Conservation (phyloP, 2,113 vertebrate species). For the Tringa solitaria region DNA sequence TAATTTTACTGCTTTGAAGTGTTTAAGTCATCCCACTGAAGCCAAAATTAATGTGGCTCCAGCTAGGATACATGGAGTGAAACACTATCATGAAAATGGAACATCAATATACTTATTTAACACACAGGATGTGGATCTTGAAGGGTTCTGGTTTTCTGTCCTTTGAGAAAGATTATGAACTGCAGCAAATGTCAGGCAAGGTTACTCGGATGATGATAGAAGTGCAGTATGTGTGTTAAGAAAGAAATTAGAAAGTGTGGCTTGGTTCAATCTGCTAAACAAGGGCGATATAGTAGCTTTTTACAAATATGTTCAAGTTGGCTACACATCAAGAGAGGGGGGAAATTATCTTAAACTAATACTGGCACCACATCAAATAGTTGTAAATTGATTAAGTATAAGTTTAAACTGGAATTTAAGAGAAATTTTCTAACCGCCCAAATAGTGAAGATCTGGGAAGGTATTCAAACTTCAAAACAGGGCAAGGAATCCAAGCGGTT, state of each 20-base stretch:
- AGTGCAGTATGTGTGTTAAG: background rate
- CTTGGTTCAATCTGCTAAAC: background rate
- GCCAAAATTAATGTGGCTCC: background rate
- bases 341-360: background rate
- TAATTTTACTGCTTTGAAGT: background rate
- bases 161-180: background rate
- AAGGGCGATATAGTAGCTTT: background rate
- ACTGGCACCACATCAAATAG: constrained; percentile 19
- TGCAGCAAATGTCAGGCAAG: background rate
- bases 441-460: background rate
- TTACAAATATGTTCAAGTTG: background rate
- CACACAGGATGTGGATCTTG: background rate
- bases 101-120: background rate
- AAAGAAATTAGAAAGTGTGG: background rate
- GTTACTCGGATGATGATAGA: background rate
- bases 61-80: background rate
- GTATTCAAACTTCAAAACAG: constrained; percentile 17
- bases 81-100: background rate
- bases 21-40: background rate
- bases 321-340: background rate
- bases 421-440: background rate
- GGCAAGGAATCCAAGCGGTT: background rate
- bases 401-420: background rate
- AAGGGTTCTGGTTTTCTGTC: background rate
- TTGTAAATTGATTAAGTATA: background rate